Evolutionary conservation across 23 tunicate genomes (phyloP), one percentile per base, ranked within the genome.

Genomic region (Halocynthia aurantium): DNA sequence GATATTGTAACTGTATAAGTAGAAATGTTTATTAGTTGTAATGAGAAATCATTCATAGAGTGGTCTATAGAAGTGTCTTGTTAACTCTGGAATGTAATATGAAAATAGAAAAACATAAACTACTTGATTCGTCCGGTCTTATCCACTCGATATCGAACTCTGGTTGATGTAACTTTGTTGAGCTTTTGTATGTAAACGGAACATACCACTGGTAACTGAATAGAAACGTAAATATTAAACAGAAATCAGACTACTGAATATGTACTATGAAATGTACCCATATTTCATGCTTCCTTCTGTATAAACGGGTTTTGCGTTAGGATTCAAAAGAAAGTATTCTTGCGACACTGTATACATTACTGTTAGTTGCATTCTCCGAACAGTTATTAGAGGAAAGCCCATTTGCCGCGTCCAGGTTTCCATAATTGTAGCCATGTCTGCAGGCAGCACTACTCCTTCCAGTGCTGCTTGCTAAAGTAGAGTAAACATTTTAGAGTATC

Each of bases 401-500:
- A 91, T 91, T 85, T 91, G 97, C 4, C 86, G 63, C 8, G 91
- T 65, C 97, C 97, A 91, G 6, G 84, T 55, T 62, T 91, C 97
- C 19, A 91, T 67, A 6, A 91, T 65, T 7, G 49, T 31, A 58
- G 76, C 80, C 13, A 87, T 66, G 50, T 76, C 82, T 51, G 58
- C 53, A 1, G 83, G 83, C 52, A 83, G 44, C 44, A 31, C 44
- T 31, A 31, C 4, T 31, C 44, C 44, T 31, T 31, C 44, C 4
- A 1, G 44, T 31, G 44, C 44, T 31, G 44, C 44, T 31, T 31
- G 44, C 44, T 31, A 4, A 31, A 31, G 44, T 31, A 4, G 4
- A 31, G 44, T 31, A 31, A 31, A 31, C 44, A 31, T 31, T 31
- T 31, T 31, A 31, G 44, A 31, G 44, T 31, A 31, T 31, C 4